Evolutionary conservation across 2,888 invertebrate species (phyloP).

Genomic region (Meandrusa payeni): DNA sequence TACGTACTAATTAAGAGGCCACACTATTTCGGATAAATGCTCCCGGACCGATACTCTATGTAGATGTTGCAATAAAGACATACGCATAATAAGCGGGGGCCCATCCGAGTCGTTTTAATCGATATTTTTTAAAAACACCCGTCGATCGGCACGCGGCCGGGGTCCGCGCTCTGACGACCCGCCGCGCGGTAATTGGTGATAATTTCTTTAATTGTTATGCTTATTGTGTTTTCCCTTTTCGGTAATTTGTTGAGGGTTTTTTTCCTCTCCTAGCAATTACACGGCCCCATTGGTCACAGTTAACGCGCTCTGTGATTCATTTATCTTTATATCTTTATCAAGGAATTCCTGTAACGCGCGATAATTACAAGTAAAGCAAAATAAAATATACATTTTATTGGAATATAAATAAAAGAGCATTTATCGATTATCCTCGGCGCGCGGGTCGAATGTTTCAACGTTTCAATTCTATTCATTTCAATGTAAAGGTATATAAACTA

Average conservation of each 20-base stretch:
- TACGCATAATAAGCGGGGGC: constrained; percentile 54
- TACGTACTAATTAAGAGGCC: constrained; percentile 73
- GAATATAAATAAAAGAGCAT: too few relatives aligned
- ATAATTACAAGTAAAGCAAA: constrained; percentile 12
- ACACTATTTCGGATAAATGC: constrained; percentile 44
- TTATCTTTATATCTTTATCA: constrained; percentile 26
- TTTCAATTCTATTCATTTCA: too few relatives aligned
- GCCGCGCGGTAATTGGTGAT: constrained; percentile 62
- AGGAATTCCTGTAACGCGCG: constrained; percentile 10
- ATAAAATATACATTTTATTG: constrained; percentile 9
- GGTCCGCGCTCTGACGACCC: constrained; percentile 55
- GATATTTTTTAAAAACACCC: constrained; percentile 49
- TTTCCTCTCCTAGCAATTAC: constrained; percentile 22
- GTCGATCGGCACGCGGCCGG: constrained; percentile 64
- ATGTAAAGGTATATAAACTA: too few relatives aligned
- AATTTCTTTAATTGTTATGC: constrained; percentile 63
- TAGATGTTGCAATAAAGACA: constrained; percentile 60
- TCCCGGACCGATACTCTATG: constrained; percentile 32
- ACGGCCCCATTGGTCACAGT: constrained; percentile 24
- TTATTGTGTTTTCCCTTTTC: constrained; percentile 15
- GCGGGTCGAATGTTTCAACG: too few relatives aligned
- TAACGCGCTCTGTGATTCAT: constrained; percentile 22
- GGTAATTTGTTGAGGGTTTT: constrained; percentile 21
- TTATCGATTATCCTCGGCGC: too few relatives aligned
- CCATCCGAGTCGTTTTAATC: constrained; percentile 54